A percentile compares a stretch with the other conserved stretches of the same genome.
phyloP scores from a whole-genome alignment of 2,888 invertebrate genomes.

The Drosophila cognata region DNA sequence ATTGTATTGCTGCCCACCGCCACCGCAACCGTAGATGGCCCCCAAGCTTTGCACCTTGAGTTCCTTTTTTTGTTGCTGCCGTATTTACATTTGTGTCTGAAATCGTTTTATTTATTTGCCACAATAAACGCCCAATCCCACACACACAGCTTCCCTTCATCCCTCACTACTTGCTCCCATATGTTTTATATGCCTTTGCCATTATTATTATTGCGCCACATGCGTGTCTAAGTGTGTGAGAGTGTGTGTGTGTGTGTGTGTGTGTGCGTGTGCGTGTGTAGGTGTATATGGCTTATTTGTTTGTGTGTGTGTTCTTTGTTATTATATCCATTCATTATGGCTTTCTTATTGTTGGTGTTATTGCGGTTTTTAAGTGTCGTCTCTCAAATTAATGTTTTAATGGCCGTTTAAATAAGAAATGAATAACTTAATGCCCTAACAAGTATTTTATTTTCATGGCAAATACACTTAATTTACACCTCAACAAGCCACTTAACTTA shows the following conservation, averaged over 20 bases:
- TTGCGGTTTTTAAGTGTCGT: conserved; percentile 67
- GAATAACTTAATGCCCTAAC: conserved; percentile 51
- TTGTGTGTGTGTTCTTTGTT: conserved; percentile 31
- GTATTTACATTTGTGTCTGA: conserved; percentile 64
- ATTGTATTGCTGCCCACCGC: not conserved
- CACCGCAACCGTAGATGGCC: conserved; percentile 23
- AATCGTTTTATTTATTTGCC: conserved; percentile 76
- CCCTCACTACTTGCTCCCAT: conserved; percentile 29
- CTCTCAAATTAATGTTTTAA: conserved; percentile 68
- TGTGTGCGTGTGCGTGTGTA: conserved; percentile 13
- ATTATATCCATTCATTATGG: conserved; percentile 52
- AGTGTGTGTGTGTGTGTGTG: conserved; percentile 22
- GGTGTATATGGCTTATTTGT: conserved; percentile 30
- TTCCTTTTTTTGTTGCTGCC: conserved; percentile 28
- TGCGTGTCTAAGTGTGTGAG: conserved; percentile 12
- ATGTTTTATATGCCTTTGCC: conserved; percentile 60
- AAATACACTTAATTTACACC: conserved; percentile 16
- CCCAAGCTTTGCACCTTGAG: conserved; percentile 54
- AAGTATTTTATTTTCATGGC: conserved; percentile 17
- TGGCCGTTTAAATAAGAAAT: conserved; percentile 55
- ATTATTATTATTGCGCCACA: conserved; percentile 61
- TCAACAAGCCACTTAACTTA: not conserved
- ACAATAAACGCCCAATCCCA: conserved; percentile 30
- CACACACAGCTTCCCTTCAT: not conserved
- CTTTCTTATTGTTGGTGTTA: conserved; percentile 46